A percentile compares a stretch with the other conserved stretches of the same genome.
Conservation (phyloP, 2,113 vertebrate genomes). For the Grantiella picta region DNA sequence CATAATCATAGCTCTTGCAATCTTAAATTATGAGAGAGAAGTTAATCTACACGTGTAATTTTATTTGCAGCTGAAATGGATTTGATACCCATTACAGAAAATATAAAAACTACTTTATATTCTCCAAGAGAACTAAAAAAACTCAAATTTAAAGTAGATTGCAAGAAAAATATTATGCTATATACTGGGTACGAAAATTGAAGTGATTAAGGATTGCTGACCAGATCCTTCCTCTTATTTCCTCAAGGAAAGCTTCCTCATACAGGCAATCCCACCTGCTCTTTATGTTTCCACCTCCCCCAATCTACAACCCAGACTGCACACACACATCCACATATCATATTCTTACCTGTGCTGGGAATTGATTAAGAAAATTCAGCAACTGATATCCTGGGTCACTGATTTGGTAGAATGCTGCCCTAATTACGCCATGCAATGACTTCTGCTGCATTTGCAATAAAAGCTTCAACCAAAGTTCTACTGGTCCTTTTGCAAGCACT, state of each 20-base stretch:
- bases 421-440: constrained; percentile 82
- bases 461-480: constrained; percentile 83
- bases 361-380: constrained; percentile 78
- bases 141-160: background rate
- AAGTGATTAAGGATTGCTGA: background rate
- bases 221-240: background rate
- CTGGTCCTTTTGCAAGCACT: constrained; percentile 82
- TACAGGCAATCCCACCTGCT: background rate
- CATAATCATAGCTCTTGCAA: background rate
- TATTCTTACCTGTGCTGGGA: constrained; percentile 82
- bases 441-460: constrained; percentile 77
- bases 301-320: background rate
- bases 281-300: background rate
- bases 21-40: background rate
- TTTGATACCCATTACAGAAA: background rate
- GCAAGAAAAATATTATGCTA: background rate
- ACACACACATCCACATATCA: background rate
- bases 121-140: background rate
- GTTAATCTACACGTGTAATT: background rate
- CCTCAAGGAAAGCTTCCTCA: background rate
- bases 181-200: background rate
- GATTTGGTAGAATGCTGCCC: constrained; percentile 76
- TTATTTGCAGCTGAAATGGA: background rate
- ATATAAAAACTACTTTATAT: background rate
- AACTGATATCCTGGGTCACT: constrained; percentile 79